Evolutionary conservation across 1,140 invertebrate genomes (phyloP), one percentile per base, ranked within the genome.

Genomic region (Aphaenogaster floridana): DNA sequence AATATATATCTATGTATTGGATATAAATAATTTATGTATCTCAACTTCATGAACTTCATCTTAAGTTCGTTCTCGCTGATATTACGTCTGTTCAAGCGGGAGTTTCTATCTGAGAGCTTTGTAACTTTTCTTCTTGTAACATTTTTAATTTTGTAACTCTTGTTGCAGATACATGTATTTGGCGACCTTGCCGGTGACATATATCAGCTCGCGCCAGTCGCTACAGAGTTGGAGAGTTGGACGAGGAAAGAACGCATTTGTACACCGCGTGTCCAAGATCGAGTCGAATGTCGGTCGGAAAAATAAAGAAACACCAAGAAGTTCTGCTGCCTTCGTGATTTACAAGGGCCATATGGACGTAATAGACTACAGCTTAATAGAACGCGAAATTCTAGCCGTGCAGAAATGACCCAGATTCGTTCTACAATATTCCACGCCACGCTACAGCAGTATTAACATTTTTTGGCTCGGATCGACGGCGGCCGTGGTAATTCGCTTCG

Each of bases 211-310:
- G 11, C 63, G 50, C 54, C 17, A 39, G 34, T 45, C 54, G 13
- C 6, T 45, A 42, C 39, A 28, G 42, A 45, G 6, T n/a, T 77
- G n/a, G 64, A 11, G 39, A 77, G 15, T 64, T 64, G 28, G 8
- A 54, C n/a, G 36, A 66, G 39, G 8, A 50, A 71, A 61, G 42
- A 76, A 34, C 57, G 42, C 54, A 39, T 76, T 84, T 84, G 57
- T 84, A 63, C 69, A 84, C 80, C 80, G 54, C 80, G 34, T 84
- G 69, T 84, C 28, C 69, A 84, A 84, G 80, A 84, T 76, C 69
- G 80, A 74, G 54, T 76, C 69, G 80, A 84, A 84, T 76, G 54
- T 74, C 42, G 69, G 80, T 76, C 42, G 72, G 54, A 50, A 76
- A 84, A 84, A 76, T 84, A 84, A 84, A 83, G 28, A 74, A 83